Conservation (phyloP, 2,888 invertebrate species). For the Caenorhabditis sp. region DNA sequence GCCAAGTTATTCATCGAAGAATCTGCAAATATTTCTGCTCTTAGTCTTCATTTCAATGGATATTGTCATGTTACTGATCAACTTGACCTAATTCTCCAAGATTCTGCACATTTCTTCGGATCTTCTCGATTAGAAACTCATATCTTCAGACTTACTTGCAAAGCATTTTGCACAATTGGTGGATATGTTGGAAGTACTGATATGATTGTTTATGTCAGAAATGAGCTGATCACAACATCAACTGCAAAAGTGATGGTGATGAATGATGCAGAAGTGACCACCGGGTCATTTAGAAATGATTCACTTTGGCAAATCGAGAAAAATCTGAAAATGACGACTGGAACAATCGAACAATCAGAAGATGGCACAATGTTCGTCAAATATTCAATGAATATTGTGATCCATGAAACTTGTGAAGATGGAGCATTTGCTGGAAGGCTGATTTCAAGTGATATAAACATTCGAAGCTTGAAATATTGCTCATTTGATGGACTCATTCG, state of each 20-base stretch:
- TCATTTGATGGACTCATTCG: conserved; percentile 42
- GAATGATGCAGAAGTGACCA: conserved; percentile 34
- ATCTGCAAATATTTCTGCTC: conserved; percentile 26
- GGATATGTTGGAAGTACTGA: conserved; percentile 44
- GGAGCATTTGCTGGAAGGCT: conserved; percentile 45
- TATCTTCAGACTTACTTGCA: conserved; percentile 37
- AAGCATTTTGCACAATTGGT: conserved; percentile 45
- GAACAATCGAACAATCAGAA: conserved; percentile 49
- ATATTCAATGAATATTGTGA: conserved; percentile 37
- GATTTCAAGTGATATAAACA: conserved; percentile 37
- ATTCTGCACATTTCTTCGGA: conserved; percentile 49
- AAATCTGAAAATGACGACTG: conserved; percentile 40
- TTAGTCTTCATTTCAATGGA: conserved; percentile 40
- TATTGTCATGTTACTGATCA: conserved; percentile 44
- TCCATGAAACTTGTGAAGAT: conserved; percentile 34
- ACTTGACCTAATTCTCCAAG: conserved; percentile 42
- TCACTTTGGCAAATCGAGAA: conserved; percentile 48
- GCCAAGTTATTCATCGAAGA: conserved; percentile 49
- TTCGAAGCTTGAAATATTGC: conserved; percentile 32
- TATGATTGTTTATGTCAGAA: conserved; percentile 40
- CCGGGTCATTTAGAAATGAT: conserved; percentile 45
- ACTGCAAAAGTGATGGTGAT: conserved; percentile 43
- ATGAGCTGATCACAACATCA: conserved; percentile 47
- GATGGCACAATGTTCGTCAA: conserved; percentile 52
- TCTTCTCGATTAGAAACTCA: conserved; percentile 46